A percentile compares a stretch with the other conserved stretches of the same genome.
phyloP scores from a whole-genome alignment of 1,140 invertebrate genomes.

The Choristoneura fumiferana region DNA sequence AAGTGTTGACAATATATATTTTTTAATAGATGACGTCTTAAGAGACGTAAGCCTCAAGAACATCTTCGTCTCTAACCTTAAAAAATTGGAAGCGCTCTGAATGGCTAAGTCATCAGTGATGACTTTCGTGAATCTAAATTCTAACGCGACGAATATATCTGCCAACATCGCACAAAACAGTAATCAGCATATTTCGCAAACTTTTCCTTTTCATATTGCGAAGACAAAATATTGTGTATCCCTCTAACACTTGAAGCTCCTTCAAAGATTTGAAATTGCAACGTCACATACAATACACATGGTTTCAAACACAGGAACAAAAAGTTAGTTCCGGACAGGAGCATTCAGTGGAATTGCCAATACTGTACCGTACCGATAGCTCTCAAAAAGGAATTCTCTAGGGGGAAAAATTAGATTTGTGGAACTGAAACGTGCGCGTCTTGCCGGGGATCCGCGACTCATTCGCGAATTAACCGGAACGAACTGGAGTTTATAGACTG shows the following conservation, averaged over 20 bases:
- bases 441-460: neutral
- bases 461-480: too few relatives aligned
- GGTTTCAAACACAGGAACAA: conserved; percentile 30
- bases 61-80: too few relatives aligned
- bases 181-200: neutral
- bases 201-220: neutral
- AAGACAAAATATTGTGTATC: neutral
- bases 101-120: too few relatives aligned
- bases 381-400: conserved; percentile 54
- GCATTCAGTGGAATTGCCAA: conserved; percentile 58
- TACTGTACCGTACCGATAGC: conserved; percentile 51
- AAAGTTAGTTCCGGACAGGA: conserved; percentile 47
- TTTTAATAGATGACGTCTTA: too few relatives aligned
- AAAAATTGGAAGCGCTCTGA: too few relatives aligned
- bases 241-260: neutral
- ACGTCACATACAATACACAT: conserved; percentile 13
- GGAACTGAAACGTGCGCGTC: conserved; percentile 56
- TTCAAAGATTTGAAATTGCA: conserved; percentile 1
- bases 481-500: too few relatives aligned
- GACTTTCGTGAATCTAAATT: too few relatives aligned
- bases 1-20: too few relatives aligned
- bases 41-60: too few relatives aligned
- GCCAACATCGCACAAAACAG: too few relatives aligned
- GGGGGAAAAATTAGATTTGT: conserved; percentile 66
- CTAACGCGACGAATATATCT: too few relatives aligned